Base-by-base conservation (phyloP, 2,888 invertebrate genomes). In the Hipparchia semele region DNA sequence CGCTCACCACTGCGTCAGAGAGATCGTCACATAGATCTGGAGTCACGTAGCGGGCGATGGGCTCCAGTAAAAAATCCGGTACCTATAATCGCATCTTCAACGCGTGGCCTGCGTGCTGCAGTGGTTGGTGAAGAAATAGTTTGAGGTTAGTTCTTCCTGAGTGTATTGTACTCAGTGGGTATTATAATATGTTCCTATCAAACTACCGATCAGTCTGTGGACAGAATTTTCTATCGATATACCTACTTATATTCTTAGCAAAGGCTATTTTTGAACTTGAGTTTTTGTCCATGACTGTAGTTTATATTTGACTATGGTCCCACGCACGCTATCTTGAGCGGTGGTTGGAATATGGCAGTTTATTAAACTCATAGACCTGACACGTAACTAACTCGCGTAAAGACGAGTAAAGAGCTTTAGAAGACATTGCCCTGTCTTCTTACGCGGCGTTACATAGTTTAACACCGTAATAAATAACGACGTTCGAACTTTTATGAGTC, bases 401-500 rank as follows among this genome's bases (percentile, higher is more conserved):
- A 10, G 4, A 49, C 7, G 13, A 49, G 9, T 49, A 62, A 13
- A 33, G 51, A 33, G 46, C 13, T 13, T 51, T 12, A 23, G 23
- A 49, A 65, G 65, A 53, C 65, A 33, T 65, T 67, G 67, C 67
- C 45, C 67, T 56, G 67, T 58, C 45, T 66, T 56, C 68, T 58
- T 68, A 60, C 13, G 45, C 13, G 45, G 51, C 13, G 60, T 62
- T 64, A 70, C 72, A 51, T 72, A 68, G 64, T 75, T 70, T 58
- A 66, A 60, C 64, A 62, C 45, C 23, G 59, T 65, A 75, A 75
- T 76, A 76, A 76, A 76, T 75, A 71, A 71, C 62, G 60, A 73
- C 45, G 71, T 71, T 71, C 66, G 71, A 69, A 71, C 73, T 49
- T 75, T 76, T 75, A 75, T 71, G 73, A 51, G 56, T 12, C 65